Percentiles rank a stretch among this genome's conserved stretches.
phyloP scores from a whole-genome alignment of 2,113 vertebrate genomes.

The Nycticebus coucang region DNA sequence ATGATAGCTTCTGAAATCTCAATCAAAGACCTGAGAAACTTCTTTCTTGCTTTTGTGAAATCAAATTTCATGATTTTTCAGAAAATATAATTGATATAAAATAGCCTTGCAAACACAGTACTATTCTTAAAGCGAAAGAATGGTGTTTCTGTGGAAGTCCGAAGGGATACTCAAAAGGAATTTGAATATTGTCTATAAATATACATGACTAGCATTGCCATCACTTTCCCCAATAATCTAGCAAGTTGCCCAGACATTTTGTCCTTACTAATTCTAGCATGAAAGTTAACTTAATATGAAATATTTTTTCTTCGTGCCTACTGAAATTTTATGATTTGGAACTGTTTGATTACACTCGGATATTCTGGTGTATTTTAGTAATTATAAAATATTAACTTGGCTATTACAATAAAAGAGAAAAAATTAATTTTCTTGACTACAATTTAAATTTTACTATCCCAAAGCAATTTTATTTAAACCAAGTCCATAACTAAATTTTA shows the following conservation, averaged over 20 bases:
- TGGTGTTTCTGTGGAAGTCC: not conserved
- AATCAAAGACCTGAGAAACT: not conserved
- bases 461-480: slow-evolving; percentile 21
- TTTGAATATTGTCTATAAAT: not conserved
- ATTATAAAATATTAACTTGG: slow-evolving; percentile 25
- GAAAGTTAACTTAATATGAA: slow-evolving; percentile 1
- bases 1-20: not conserved
- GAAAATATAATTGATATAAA: not conserved
- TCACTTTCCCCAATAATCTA: not conserved
- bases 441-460: slow-evolving; percentile 34
- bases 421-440: not conserved
- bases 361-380: not conserved
- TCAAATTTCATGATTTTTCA: not conserved
- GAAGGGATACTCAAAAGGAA: not conserved
- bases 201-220: not conserved
- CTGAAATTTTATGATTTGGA: not conserved
- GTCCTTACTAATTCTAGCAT: not conserved
- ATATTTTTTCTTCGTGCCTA: not conserved
- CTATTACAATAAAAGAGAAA: not conserved
- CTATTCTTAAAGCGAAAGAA: not conserved
- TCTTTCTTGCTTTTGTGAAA: slow-evolving; percentile 23
- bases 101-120: not conserved
- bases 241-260: not conserved
- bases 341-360: not conserved
- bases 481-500: not conserved